Conservation (phyloP, 2,797 vertebrate species). For the Lepidocolaptes lacrymiger region DNA sequence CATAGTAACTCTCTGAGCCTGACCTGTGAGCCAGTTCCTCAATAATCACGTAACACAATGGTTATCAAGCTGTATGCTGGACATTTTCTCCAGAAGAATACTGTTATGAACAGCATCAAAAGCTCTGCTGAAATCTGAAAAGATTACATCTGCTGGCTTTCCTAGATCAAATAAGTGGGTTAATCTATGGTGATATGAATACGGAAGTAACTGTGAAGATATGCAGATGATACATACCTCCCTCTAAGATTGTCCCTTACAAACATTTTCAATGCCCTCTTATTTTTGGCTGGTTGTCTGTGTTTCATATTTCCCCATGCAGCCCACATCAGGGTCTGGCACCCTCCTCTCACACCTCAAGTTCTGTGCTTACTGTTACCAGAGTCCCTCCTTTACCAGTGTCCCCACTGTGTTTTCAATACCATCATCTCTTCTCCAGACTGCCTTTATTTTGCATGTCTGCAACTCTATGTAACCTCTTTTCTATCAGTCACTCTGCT, state of each 20-base stretch:
- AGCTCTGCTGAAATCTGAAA: not conserved
- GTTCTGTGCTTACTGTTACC: not conserved
- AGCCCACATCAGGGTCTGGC: not conserved
- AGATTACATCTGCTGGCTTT: not conserved
- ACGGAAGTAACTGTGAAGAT: not conserved
- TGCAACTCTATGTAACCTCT: not conserved
- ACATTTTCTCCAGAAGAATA: not conserved
- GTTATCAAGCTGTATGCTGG: not conserved
- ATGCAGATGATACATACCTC: not conserved
- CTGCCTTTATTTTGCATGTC: not conserved
- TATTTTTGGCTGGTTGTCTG: not conserved
- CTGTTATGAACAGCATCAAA: not conserved
- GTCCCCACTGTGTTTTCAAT: not conserved
- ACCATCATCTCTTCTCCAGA: not conserved
- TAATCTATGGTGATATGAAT: not conserved
- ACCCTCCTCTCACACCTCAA: fast-evolving
- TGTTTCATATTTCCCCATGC: not conserved
- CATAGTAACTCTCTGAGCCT: not conserved
- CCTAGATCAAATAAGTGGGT: fast-evolving
- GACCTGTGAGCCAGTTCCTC: not conserved
- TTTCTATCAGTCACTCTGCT: not conserved
- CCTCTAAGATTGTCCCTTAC: not conserved
- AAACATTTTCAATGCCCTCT: not conserved
- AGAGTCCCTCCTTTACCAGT: not conserved
- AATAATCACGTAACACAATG: fast-evolving